Evolutionary conservation across 2,888 invertebrate species (phyloP), one percentile per base, ranked within the genome.

Genomic region (Callinectes sapidus): DNA sequence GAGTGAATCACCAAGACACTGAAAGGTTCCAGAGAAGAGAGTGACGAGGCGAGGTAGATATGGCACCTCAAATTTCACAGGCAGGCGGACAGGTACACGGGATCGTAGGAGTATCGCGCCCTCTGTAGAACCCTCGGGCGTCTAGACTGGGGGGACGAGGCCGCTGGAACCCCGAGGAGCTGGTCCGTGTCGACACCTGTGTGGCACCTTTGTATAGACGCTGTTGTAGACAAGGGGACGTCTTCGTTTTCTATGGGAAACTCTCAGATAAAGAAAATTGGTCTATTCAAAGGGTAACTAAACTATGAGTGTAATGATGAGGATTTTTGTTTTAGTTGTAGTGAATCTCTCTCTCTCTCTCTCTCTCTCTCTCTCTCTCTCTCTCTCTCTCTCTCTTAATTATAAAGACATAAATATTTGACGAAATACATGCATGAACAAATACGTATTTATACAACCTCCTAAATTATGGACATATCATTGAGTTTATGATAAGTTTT

Each of bases 101-200:
- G 81, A 35, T 81, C 54, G 77, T 18, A 16, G 90, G 81, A 16
- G 90, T n/a, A 1, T 42, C 48, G 13, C 54, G 48, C 16, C 81
- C 81, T 35, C 81, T 32, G 48, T 42, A 81, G 48, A 48, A n/a
- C 54, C 90, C 81, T 39, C 90, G 42, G 48, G 77, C 48, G 3
- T 90, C 90, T 10, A 48, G 77, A n/a, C 54, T 66, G 1, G 18
- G 81, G 81, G 39, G 77, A 35, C 90, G 39, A n/a, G 42, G 81
- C 28, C 77, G 48, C 16, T 90, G 90, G 42, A 54, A 81, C 28
- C 81, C 77, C n/a, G 42, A 71, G 48, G 90, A 90, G 48, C 48
- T 81, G 35, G 90, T 90, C 14, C 90, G 90, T 48, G 90, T 90
- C 18, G 90, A 90, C 54, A 90, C 48, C 90, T 90, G 81, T 16